Evolutionary conservation across 2,888 invertebrate genomes (phyloP).

Genomic region (Diarsia rubi): DNA sequence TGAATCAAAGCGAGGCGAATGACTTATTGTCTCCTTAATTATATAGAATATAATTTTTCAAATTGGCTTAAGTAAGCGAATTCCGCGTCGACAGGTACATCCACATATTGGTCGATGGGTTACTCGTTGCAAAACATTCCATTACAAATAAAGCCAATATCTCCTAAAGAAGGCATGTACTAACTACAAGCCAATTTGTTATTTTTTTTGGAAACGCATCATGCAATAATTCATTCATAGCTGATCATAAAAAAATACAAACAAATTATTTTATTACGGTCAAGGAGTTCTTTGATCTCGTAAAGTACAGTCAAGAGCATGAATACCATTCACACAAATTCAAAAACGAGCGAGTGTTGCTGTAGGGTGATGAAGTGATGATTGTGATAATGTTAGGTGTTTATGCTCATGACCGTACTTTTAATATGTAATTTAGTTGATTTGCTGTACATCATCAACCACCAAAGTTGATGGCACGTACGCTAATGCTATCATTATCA

Average conservation of each 20-base stretch:
- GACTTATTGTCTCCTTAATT: background rate
- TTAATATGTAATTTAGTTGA: background rate
- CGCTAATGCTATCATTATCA: background rate
- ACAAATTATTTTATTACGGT: background rate
- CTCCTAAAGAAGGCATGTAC: background rate
- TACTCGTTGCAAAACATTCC: background rate
- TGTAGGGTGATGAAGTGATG: background rate
- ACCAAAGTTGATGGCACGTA: background rate
- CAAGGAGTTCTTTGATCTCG: background rate
- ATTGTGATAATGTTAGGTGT: background rate
- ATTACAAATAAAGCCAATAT: background rate
- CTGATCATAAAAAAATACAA: background rate
- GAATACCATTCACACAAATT: background rate
- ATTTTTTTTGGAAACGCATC: background rate
- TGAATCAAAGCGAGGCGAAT: background rate
- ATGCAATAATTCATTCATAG: conserved; percentile 1
- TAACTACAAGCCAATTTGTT: conserved; percentile 7
- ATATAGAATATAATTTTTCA: background rate
- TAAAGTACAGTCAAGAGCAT: background rate
- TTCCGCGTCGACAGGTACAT: too few relatives aligned
- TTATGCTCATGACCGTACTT: background rate
- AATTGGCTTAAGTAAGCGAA: background rate
- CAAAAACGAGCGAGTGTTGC: background rate
- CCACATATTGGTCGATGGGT: background rate
- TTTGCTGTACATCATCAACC: background rate